These are phyloP conservation scores for Fregetta grallaria DNA, from an alignment of 2,113 vertebrate genomes.

Conservation along the genomic window DNA sequence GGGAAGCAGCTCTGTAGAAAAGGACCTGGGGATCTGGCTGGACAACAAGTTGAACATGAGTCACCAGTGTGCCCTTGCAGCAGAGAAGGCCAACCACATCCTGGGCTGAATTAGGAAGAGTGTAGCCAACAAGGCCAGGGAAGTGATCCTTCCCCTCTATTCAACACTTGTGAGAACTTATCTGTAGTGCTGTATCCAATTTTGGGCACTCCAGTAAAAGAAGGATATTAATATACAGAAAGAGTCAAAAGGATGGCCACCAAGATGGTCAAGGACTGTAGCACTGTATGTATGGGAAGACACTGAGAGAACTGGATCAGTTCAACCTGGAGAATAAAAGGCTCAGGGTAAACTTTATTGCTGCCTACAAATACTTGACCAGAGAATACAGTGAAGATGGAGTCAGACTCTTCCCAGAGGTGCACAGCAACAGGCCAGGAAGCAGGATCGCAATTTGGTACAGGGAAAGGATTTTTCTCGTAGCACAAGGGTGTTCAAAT, in stretches of 20 bases:
- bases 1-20: not conserved
- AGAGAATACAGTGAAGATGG: not conserved
- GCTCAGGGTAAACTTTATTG: not conserved
- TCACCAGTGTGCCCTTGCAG: not conserved
- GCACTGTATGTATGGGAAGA: not conserved
- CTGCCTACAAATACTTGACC: not conserved
- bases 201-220: not conserved
- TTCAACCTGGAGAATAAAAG: not conserved
- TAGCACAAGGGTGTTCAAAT: not conserved
- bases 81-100: not conserved
- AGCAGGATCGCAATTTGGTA: not conserved
- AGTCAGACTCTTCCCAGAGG: not conserved
- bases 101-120: not conserved
- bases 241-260: not conserved
- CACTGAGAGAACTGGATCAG: not conserved
- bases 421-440: not conserved
- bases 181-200: not conserved
- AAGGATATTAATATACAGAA: not conserved
- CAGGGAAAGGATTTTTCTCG: not conserved
- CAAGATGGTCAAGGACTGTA: not conserved
- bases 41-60: not conserved
- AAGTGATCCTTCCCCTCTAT: not conserved
- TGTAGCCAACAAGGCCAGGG: fast-evolving
- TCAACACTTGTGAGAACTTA: fast-evolving
- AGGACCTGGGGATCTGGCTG: not conserved